Base-by-base conservation (phyloP, 2,113 vertebrate species). In the Mormyrus lacerda region DNA sequence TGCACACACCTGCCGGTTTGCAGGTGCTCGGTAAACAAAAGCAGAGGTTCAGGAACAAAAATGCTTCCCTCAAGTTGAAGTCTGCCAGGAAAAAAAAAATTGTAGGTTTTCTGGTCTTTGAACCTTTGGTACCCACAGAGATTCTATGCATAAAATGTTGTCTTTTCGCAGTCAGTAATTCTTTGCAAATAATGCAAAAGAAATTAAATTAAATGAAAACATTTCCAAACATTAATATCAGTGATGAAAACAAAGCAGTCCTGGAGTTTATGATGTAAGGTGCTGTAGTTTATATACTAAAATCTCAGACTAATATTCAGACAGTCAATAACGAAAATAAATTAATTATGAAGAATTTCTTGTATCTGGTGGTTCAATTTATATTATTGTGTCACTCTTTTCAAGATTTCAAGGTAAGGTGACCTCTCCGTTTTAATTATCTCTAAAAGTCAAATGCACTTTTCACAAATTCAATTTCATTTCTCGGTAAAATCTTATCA, bases 1-100 rank as follows among this genome's bases (percentile, higher is more conserved):
- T 48, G 83, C n/a, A 50, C 4, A 3, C n/a, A 85, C 21, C 83
- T 15, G 1, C 47, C 0, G 3, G n/a, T n/a, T 95, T 99, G 65
- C 44, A 48, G 83, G 83, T 47, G 99, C 98, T 98, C 99, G 85
- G 8, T 42, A n/a, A 7, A 27, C 6, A 73, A 69, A 21, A n/a
- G 76, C 79, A 89, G 90, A 13, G 4, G 39, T 47, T 79, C 17
- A 15, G 19, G 4, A 65, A 35, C 31, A 31, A 48, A 24, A 53
- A 44, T 85, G 89, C 88, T 55, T 47, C 58, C 19, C 82, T n/a
- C 21, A 84, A 47, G 44, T 45, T 45, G 2, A 11, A 84, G 44
- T 10, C 47, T 0, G 21, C 21, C 44, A 84, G n/a, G 42, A 19
- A 10, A 47, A 48, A 2, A 24, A 8, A 45, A 83, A 15, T 10